Base-by-base conservation (phyloP, 1,140 invertebrate genomes). In the Ectropis grisescens region DNA sequence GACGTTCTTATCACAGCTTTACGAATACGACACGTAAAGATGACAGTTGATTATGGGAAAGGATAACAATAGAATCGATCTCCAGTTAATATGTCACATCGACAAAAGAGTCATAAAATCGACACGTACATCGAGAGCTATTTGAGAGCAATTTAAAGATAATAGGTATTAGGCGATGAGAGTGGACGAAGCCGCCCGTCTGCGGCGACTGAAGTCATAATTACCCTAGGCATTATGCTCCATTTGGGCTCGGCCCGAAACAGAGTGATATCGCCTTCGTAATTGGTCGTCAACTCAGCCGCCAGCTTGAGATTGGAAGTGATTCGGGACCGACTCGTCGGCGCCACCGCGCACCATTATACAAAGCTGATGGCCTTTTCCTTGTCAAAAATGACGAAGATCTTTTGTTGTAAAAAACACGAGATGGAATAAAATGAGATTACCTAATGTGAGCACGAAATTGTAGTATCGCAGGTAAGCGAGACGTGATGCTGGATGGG, bases 361-460 rank as follows among this genome's bases (percentile, higher is more conserved):
- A 82, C 61, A 69, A 58, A 55, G 62, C 70, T 80, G 80, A 83
- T 82, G 72, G 72, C 75, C 72, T 82, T 82, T 82, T 80, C 78
- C 76, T 68, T 79, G 78, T 81, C 76, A 81, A 79, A 78, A 74
- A 69, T 74, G 67, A 71, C 74, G 72, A 62, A 70, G 75, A 81
- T 78, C 69, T 58, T 53, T 68, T 64, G 60, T 66, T 49, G 53
- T 64, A 74, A 76, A 78, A 76, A 80, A 76, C 45, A 56, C 40
- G 50, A 61, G 49, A 51, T 58, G 61, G 59, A 69, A 58, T 55
- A 58, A 70, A 71, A 71, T 48, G 46, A 62, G 55, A 67, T 64
- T 60, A 74, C 58, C 60, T 60, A 61, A 60, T 59, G 62, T 49
- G 58, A 54, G 47, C 55, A 56, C 56, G 29, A 65, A 65, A 67